Conservation (phyloP, 2,888 invertebrate species). For the Gymnosoma rotundatum region DNA sequence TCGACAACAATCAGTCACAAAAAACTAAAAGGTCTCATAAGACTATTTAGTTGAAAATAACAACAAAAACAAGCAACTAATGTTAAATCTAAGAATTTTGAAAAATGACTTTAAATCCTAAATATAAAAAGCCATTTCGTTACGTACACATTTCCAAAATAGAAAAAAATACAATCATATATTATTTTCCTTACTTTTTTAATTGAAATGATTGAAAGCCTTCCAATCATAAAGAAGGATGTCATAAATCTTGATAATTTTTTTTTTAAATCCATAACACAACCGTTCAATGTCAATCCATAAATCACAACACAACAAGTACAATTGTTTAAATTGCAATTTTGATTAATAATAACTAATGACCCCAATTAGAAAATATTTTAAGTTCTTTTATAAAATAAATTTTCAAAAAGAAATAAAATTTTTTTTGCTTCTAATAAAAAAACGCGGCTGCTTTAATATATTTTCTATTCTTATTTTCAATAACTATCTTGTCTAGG, state of each 20-base stretch:
- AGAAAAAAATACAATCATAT: slow-evolving; percentile 3
- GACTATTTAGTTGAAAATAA: slow-evolving; percentile 54
- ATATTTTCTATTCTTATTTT: background rate
- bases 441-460: background rate
- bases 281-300: slow-evolving; percentile 11
- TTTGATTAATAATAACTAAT: slow-evolving; percentile 58
- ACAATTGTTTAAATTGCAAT: slow-evolving; percentile 45
- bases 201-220: slow-evolving; percentile 64
- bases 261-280: slow-evolving; percentile 23
- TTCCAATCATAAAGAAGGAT: slow-evolving; percentile 63
- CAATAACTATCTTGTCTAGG: slow-evolving; percentile 23
- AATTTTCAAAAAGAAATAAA: background rate
- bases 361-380: slow-evolving; percentile 27
- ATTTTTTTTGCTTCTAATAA: background rate
- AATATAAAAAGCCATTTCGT: slow-evolving; percentile 47
- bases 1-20: background rate
- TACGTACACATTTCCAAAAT: slow-evolving; percentile 8
- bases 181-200: slow-evolving; percentile 26
- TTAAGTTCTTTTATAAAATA: slow-evolving; percentile 9
- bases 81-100: slow-evolving; percentile 37
- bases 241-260: slow-evolving; percentile 65
- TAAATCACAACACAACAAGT: slow-evolving; percentile 33
- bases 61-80: slow-evolving; percentile 9
- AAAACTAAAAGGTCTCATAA: slow-evolving; percentile 56
- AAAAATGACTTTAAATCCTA: slow-evolving; percentile 65